Conservation (phyloP, 2,113 vertebrate genomes). For the Pantherophis guttatus region DNA sequence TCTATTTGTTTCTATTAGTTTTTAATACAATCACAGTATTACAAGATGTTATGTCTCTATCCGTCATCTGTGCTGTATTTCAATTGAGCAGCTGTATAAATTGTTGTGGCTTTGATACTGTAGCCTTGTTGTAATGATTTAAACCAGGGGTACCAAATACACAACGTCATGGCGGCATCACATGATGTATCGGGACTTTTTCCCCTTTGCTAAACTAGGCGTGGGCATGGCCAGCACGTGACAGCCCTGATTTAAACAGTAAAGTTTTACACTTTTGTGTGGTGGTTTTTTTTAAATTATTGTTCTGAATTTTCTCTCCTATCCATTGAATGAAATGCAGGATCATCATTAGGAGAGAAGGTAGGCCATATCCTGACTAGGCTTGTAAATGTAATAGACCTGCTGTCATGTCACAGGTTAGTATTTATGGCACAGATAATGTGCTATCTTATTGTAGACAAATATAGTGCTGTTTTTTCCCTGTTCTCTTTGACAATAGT, state of each 20-base stretch:
- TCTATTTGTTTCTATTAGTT: no score
- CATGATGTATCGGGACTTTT: no score
- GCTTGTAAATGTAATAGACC: neutral
- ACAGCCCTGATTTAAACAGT: neutral
- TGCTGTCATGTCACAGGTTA: neutral
- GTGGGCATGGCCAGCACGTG: no score
- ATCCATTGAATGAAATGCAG: neutral
- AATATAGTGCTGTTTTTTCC: neutral
- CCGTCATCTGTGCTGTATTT: neutral
- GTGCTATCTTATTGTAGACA: neutral
- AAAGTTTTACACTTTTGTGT: neutral
- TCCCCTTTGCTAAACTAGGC: no score
- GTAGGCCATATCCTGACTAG: neutral
- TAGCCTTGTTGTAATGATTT: neutral
- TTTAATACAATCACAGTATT: no score
- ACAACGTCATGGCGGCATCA: no score
- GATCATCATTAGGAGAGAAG: neutral
- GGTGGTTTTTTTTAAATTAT: no score
- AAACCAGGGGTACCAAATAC: no score
- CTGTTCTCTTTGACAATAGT: slow-evolving; percentile 1
- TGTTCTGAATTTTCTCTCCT: neutral
- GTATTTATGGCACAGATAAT: neutral
- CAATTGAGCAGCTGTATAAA: neutral
- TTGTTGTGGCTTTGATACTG: neutral
- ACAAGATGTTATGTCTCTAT: no score